Evolutionary conservation across 1,140 invertebrate species (phyloP).

Genomic region (Bombus soroeensis): DNA sequence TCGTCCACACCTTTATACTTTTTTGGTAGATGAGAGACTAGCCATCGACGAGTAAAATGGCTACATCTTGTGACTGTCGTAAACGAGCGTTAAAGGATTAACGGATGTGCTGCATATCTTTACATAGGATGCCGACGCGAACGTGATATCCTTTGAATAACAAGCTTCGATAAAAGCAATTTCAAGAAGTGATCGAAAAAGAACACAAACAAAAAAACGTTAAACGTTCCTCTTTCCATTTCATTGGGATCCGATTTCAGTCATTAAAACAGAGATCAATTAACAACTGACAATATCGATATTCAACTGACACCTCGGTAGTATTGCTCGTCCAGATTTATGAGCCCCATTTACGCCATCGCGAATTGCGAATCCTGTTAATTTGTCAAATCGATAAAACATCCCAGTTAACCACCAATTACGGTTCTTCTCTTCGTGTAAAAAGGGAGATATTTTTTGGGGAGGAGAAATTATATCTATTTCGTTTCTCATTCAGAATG

Average conservation of each 20-base stretch:
- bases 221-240: not conserved
- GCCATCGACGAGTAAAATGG: not conserved
- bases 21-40: not conserved
- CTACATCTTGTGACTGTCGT: not conserved
- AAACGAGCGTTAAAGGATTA: not conserved
- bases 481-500: not conserved
- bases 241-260: not conserved
- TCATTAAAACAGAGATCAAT: not conserved
- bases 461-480: not conserved
- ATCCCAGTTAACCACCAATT: not conserved
- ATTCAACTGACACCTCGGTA: not conserved
- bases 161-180: constrained; percentile 16
- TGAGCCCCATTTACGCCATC: not conserved
- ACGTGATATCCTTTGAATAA: not conserved
- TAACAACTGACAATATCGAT: not conserved
- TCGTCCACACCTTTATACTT: not conserved
- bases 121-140: not conserved
- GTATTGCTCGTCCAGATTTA: not conserved
- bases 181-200: not conserved
- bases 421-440: not conserved
- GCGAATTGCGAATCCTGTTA: not conserved
- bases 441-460: not conserved
- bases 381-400: constrained; percentile 2
- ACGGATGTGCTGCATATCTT: not conserved
- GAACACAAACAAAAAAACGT: not conserved